These are phyloP conservation scores for Cryptotermes secundus DNA, from an alignment of 1,140 invertebrate species.

Conservation along the genomic window DNA sequence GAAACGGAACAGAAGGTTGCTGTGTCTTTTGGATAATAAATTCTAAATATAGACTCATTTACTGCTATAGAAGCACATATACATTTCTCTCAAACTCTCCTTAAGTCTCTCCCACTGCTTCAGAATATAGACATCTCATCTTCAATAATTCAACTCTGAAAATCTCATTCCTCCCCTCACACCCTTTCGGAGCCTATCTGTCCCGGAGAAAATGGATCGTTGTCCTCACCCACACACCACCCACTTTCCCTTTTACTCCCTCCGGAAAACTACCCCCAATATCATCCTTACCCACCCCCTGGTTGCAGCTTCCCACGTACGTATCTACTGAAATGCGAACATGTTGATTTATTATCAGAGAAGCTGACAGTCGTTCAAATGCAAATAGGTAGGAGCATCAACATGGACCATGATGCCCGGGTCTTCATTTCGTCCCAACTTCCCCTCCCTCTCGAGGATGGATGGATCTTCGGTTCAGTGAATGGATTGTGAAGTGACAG, in stretches of 20 bases:
- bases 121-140: slow-evolving; percentile 11
- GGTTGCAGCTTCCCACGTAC: background rate
- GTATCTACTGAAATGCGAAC: background rate
- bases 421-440: no score
- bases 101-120: background rate
- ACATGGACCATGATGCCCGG: no score
- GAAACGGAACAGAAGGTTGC: background rate
- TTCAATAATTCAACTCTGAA: slow-evolving; percentile 15
- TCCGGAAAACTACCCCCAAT: no score
- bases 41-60: slow-evolving; percentile 16
- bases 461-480: slow-evolving; percentile 3
- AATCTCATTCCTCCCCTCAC: slow-evolving; percentile 1
- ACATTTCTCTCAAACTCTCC: no score
- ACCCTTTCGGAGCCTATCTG: background rate
- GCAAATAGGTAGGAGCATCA: slow-evolving; percentile 23
- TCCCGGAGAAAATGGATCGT: slow-evolving; percentile 23
- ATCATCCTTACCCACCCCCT: background rate
- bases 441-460: background rate
- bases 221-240: slow-evolving; percentile 22
- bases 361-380: slow-evolving; percentile 29
- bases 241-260: background rate
- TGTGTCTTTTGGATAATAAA: background rate
- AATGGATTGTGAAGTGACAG: slow-evolving; percentile 19
- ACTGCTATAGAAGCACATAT: background rate
- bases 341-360: slow-evolving; percentile 26